These are phyloP conservation scores for Eremophila alpestris DNA, from an alignment of 2,797 vertebrate species.

Conservation along the genomic window DNA sequence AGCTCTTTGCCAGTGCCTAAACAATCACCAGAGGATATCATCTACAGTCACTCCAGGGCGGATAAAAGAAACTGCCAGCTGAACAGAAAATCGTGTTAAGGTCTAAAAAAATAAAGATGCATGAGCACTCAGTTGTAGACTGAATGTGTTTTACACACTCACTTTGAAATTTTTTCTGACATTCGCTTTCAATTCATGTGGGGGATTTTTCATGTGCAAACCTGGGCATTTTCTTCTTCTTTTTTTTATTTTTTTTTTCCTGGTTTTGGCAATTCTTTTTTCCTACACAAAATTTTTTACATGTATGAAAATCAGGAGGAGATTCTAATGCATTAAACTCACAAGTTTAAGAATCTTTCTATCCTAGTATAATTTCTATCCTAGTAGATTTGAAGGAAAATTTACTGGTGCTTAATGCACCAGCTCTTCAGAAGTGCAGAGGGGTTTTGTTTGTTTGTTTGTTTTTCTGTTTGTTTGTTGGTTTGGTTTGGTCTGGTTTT, in stretches of 20 bases:
- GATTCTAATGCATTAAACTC: background rate
- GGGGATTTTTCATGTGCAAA: background rate
- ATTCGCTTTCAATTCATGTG: background rate
- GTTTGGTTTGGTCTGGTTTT: too few relatives aligned
- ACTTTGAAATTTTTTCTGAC: background rate
- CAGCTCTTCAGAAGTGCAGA: background rate
- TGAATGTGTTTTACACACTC: background rate
- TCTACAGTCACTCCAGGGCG: background rate
- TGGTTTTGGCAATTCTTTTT: background rate
- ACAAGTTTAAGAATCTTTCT: background rate
- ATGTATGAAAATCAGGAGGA: background rate
- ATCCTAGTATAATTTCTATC: background rate
- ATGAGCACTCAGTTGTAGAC: background rate
- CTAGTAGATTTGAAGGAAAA: background rate
- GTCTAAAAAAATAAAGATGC: background rate
- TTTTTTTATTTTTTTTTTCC: rapidly evolving
- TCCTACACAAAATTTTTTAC: background rate
- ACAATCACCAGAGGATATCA: background rate
- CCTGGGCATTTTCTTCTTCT: rapidly evolving
- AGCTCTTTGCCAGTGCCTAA: background rate
- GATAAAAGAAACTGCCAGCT: background rate
- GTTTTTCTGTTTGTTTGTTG: background rate
- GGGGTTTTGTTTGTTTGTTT: background rate
- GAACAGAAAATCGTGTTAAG: background rate
- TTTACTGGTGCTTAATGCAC: background rate